Evolutionary conservation across 2,888 invertebrate species (phyloP), one percentile per base, ranked within the genome.

Genomic region (Eutolmus rufibarbis): DNA sequence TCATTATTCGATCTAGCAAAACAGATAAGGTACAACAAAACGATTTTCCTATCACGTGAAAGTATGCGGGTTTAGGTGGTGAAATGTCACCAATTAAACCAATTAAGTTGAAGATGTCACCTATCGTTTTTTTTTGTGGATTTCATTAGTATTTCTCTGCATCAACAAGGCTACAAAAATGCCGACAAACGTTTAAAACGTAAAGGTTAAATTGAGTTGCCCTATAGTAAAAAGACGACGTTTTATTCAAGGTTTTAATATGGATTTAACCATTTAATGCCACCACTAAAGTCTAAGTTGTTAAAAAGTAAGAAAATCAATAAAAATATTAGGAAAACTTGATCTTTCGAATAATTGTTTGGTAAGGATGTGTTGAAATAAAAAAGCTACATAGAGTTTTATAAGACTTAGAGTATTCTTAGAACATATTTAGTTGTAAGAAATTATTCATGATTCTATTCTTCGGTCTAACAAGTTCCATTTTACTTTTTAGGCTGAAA

Each of bases 401-500:
- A 43, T 43, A 1, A 43, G 12, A 43, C 7, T 34, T 7, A 34
- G 7, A 34, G 2, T 2, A 40, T 46, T 46, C 14, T 14, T 1
- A 0, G 9, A 8, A 8, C 8, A 9, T 7, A 8, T 40, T 8
- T 40, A 46, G 43, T 14, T 43, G 12, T n/a, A 16, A 51, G 51
- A 51, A 51, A 51, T 7, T 4, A n/a, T n/a, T 51, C 4, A 51
- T 16, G 7, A 40, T 40, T 40, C 9, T 12, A 12, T 0, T 40
- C 12, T 51, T 66, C 7, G 28, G 1, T 66, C 28, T 66, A 66
- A 66, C 4, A 12, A 8, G 12, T 66, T 66, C 28, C 4, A 3
- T 23, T 66, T 66, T 57, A 90, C 19, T 86, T 89, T 89, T 56
- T 89, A 92, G 92, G 91, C 91, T 89, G 92, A 91, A 90, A 89